Evolutionary conservation across 2,888 invertebrate species (phyloP), one percentile per base, ranked within the genome.

Genomic region (Archips crataeganus): DNA sequence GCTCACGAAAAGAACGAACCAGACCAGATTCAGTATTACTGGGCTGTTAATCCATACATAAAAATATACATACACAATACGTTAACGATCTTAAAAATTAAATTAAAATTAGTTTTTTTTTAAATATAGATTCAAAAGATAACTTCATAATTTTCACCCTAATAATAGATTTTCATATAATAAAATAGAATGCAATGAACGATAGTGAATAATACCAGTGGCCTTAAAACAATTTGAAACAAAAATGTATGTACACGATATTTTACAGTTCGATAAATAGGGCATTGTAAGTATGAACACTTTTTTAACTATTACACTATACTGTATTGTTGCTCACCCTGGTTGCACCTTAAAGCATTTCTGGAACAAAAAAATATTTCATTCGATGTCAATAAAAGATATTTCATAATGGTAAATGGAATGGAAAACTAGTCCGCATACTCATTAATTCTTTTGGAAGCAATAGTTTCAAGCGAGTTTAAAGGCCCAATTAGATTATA

Each of bases 271-370:
- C 39, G 34, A 69, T 73, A 59, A 57, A 39, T 45, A 59, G 47
- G 45, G 54, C 51, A 62, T 54, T 57, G 59, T 57, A 36, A 59
- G 59, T 68, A 70, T 74, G 74, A 70, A 74, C 74, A 65, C 69
- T 64, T 69, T 57, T 34, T 42, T 64, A 34, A 60, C 0, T 32
- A 15, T 74, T 42, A 23, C 10, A 69, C 69, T 70, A 65, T 11
- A 60, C 59, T 42, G 47, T 51, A 49, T 57, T 34, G 64, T 60
- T 39, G 74, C 60, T 68, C 69, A 65, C 69, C 45, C 69, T 45
- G 51, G 64, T 42, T 64, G 69, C 63, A 74, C 60, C 60, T 70
- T 73, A 74, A 70, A 74, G 74, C 74, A 74, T 57, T 70, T 74
- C 74, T 74, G 74, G 36, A 74, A 74, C 2, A 34, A 32, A 51